These are phyloP conservation scores for Papilio machaon DNA, from an alignment of 1,140 invertebrate genomes.

Conservation along the genomic window DNA sequence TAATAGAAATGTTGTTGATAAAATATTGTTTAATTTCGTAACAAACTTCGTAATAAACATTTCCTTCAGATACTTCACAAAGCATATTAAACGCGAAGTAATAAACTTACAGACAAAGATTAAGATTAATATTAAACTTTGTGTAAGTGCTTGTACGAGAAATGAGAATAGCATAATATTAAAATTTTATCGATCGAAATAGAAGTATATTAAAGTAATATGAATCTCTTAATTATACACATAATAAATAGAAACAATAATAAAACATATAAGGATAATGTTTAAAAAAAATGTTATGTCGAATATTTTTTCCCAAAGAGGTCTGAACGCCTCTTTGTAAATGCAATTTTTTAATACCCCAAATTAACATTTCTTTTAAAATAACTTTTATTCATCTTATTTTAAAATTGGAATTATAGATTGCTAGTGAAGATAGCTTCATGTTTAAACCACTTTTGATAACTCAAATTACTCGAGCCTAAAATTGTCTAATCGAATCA, in stretches of 20 bases:
- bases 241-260: no score
- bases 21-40: constrained; percentile 12
- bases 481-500: constrained; percentile 20
- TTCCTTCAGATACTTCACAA: not conserved
- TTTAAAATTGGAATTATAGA: not conserved
- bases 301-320: no score
- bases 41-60: constrained; percentile 7
- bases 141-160: not conserved
- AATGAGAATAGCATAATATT: not conserved
- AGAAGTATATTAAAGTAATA: no score
- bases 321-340: no score
- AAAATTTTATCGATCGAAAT: not conserved
- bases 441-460: not conserved
- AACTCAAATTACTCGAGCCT: constrained; percentile 21
- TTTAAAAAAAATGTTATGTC: no score
- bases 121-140: constrained; percentile 22
- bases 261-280: no score
- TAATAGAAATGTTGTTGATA: not conserved
- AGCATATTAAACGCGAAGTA: constrained; percentile 13
- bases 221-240: no score
- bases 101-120: constrained; percentile 7
- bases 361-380: no score
- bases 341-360: no score
- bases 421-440: not conserved
- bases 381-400: not conserved